phyloP scores from a whole-genome alignment of 2,113 vertebrate species.

The Psephotus haematonotus region DNA sequence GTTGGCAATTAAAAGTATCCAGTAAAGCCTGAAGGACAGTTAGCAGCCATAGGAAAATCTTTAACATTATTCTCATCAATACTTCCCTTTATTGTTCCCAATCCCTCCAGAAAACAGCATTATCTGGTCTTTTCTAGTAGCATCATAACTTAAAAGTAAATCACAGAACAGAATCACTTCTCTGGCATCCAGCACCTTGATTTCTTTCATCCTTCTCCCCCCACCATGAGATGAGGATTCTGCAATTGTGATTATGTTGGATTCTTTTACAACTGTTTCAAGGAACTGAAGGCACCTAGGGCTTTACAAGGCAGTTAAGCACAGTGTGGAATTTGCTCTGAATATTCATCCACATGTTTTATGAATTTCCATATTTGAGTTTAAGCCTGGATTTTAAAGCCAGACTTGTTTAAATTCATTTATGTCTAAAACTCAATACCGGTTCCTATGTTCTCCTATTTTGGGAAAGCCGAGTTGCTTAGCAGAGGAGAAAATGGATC shows the following conservation, averaged over 20 bases:
- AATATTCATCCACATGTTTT: background rate
- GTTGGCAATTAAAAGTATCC: background rate
- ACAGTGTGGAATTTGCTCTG: background rate
- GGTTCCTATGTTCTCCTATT: background rate
- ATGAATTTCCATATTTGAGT: background rate
- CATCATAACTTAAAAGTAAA: background rate
- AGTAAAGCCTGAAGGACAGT: background rate
- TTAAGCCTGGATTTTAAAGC: background rate
- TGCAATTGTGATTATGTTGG: background rate
- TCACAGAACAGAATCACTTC: background rate
- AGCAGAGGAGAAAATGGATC: background rate
- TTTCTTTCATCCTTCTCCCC: background rate
- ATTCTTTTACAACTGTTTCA: background rate
- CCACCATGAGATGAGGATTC: background rate
- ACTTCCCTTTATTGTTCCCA: background rate
- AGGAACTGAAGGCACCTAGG: background rate
- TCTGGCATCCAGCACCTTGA: background rate
- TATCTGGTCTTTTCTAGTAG: background rate
- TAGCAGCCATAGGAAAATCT: background rate
- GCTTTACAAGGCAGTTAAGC: background rate
- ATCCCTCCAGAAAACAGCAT: background rate
- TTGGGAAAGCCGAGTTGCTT: background rate
- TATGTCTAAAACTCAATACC: background rate
- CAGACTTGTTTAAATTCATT: background rate
- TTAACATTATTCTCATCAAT: no score